phyloP scores from a whole-genome alignment of 2,113 vertebrate genomes.

The Elephas maximus region DNA sequence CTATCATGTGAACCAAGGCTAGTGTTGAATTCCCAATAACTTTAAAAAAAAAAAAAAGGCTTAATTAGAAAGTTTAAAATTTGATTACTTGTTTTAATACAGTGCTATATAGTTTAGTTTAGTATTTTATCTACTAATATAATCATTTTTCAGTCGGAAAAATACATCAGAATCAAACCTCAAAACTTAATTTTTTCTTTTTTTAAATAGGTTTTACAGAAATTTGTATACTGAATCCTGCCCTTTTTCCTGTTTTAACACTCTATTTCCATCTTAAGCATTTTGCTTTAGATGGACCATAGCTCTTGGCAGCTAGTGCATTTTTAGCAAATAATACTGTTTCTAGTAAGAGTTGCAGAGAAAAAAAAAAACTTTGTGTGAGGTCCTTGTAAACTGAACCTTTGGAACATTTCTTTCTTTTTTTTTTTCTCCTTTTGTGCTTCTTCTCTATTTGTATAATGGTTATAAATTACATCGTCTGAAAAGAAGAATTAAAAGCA shows the following conservation, averaged over 20 bases:
- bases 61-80: conserved; percentile 95
- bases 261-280: conserved; percentile 91
- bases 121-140: conserved; percentile 78
- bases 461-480: conserved; percentile 91
- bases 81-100: conserved; percentile 92
- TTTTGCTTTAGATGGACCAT: conserved; percentile 97
- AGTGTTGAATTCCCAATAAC: conserved; percentile 94
- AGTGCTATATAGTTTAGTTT: conserved; percentile 74
- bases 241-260: conserved; percentile 88
- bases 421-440: conserved; percentile 87
- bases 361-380: conserved; percentile 95
- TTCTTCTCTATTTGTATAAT: conserved; percentile 89
- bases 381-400: conserved; percentile 98
- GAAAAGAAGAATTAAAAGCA: conserved; percentile 89
- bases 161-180: conserved; percentile 76
- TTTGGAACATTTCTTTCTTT: conserved; percentile 92
- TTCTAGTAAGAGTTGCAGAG: conserved; percentile 97
- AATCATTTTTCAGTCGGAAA: conserved; percentile 78
- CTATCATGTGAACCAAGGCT: conserved; percentile 95
- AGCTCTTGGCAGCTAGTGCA: conserved; percentile 96
- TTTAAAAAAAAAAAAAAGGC: conserved; percentile 86
- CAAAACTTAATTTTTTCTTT: conserved; percentile 72
- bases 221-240: conserved; percentile 87
- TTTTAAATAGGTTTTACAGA: conserved; percentile 83
- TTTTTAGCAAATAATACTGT: conserved; percentile 99